phyloP scores from a whole-genome alignment of 2,888 invertebrate species.

The Volucella inflata region DNA sequence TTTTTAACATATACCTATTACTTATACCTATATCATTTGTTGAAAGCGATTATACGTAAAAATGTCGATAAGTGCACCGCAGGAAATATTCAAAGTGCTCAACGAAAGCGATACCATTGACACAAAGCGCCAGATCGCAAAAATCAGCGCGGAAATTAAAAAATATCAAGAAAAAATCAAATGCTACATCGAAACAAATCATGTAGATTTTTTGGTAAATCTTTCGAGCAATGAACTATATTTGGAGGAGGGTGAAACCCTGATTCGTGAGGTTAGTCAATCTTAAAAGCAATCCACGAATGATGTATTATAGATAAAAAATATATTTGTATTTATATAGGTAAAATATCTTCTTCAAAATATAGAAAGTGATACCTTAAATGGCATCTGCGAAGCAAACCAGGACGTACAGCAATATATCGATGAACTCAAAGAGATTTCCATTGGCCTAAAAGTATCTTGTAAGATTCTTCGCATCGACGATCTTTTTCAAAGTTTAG shows the following conservation, averaged over 20 bases:
- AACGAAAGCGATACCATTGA: slow-evolving; percentile 76
- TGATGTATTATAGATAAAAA: neutral
- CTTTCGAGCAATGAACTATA: slow-evolving; percentile 81
- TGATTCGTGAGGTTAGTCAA: slow-evolving; percentile 79
- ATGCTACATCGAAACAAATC: slow-evolving; percentile 82
- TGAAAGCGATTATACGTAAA: neutral
- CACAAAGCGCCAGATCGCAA: slow-evolving; percentile 80
- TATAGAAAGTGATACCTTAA: slow-evolving; percentile 87
- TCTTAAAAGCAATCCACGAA: neutral
- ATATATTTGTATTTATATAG: slow-evolving; percentile 41
- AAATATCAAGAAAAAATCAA: slow-evolving; percentile 81
- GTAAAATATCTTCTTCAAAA: slow-evolving; percentile 79
- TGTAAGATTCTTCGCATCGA: slow-evolving; percentile 84
- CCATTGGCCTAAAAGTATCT: slow-evolving; percentile 84
- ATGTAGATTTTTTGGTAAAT: slow-evolving; percentile 81
- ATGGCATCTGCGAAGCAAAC: slow-evolving; percentile 86
- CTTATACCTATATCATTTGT: neutral
- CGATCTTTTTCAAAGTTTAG: slow-evolving; percentile 83
- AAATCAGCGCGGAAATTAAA: slow-evolving; percentile 80
- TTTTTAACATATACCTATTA: too few relatives aligned
- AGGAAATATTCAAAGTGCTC: slow-evolving; percentile 76
- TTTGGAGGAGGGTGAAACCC: slow-evolving; percentile 80
- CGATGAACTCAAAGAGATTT: slow-evolving; percentile 85
- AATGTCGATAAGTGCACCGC: slow-evolving; percentile 74
- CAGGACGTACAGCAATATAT: slow-evolving; percentile 86